Evolutionary conservation across 2,113 vertebrate species (phyloP), one percentile per base, ranked within the genome.

Genomic region (Lampris incognitus): DNA sequence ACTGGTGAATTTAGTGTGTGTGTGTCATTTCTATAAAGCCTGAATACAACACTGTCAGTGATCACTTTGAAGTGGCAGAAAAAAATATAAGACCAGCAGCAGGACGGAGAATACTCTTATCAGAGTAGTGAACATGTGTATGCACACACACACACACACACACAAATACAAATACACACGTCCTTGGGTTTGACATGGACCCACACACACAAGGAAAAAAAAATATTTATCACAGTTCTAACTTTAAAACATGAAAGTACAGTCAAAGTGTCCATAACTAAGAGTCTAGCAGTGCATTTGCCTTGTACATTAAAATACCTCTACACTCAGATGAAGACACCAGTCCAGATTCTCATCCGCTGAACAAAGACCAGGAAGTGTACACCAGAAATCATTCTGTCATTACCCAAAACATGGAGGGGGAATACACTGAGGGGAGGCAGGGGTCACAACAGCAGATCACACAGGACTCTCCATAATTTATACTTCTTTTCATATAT

Each of bases 401-500:
- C 78, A 59, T 78, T 61, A 66, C 41, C 54, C 62, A 84, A 62
- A 84, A 88, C 75, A 83, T 72, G 67, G 70, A 24, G 24, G 36
- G 69, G 80, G 60, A 64, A 54, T 66, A 86, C 48, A 68, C 58
- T 73, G 70, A 66, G 2, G 57, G 69, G 69, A 50, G 56, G 67
- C 48, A 1, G 81, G 24, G 66, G 72, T 83, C 73, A 87, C 71
- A 6, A 83, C 80, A 79, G 75, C 59, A 77, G 75, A 57, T 84
- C 73, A 86, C 81, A 79, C 6, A 48, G 69, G 74, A 80, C 82
- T 69, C 85, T 85, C 72, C 71, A 85, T 78, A 62, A 65, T 67
- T 76, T 84, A 57, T 82, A 86, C 76, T 71, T 77, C 69, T 80
- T 72, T 78, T 83, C 70, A 59, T 85, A 89, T 91, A 82, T 91